These are phyloP conservation scores for Adelges cooleyi DNA, from an alignment of 1,140 invertebrate genomes.

Conservation along the genomic window DNA sequence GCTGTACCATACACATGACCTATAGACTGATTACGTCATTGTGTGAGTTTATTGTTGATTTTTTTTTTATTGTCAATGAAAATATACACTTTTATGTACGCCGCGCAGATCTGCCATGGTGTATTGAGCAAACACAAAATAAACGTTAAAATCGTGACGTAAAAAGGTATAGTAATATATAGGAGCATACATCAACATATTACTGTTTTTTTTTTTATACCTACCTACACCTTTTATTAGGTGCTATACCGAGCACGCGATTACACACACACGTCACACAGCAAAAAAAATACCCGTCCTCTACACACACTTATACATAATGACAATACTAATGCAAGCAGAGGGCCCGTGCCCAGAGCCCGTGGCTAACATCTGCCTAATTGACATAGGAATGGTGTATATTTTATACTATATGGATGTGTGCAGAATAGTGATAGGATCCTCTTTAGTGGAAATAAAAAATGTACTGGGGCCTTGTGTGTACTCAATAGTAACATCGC, in stretches of 20 bases:
- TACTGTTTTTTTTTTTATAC: too few relatives aligned
- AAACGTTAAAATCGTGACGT: constrained; percentile 16
- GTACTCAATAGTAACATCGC: too few relatives aligned
- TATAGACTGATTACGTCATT: constrained; percentile 18
- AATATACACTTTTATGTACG: constrained; percentile 1
- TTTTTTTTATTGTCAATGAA: constrained; percentile 8
- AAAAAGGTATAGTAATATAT: too few relatives aligned
- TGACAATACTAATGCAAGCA: too few relatives aligned
- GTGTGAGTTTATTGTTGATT: background rate
- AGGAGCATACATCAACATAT: background rate
- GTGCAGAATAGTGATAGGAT: constrained; percentile 12
- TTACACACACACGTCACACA: too few relatives aligned
- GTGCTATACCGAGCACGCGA: too few relatives aligned
- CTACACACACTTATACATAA: too few relatives aligned
- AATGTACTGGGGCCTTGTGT: too few relatives aligned
- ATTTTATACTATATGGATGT: background rate
- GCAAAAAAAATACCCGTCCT: too few relatives aligned
- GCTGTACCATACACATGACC: background rate
- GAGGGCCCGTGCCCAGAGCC: constrained; percentile 23
- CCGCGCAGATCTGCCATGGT: constrained; percentile 9
- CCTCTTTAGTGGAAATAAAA: background rate
- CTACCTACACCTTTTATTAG: too few relatives aligned
- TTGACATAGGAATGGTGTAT: constrained; percentile 17
- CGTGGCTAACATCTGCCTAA: constrained; percentile 27
- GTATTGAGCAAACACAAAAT: constrained; percentile 24